These are phyloP conservation scores for Cosmorhoe ocellata DNA, from an alignment of 2,888 invertebrate genomes.

Conservation along the genomic window DNA sequence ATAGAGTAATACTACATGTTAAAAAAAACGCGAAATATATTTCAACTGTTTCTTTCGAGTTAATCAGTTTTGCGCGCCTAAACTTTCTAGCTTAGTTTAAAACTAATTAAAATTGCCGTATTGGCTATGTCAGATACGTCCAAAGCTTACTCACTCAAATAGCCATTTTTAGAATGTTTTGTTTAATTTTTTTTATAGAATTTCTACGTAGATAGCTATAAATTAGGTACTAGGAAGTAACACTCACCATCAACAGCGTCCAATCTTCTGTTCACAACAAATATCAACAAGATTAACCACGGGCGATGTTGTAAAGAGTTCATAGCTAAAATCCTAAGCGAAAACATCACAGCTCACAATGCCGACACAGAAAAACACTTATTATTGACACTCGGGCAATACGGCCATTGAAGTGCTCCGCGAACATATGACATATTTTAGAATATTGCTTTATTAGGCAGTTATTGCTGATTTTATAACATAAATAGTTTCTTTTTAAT, in stretches of 20 bases:
- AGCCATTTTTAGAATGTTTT: too few species aligned
- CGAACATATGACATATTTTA: slow-evolving; percentile 58
- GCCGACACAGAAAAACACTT: slow-evolving; percentile 57
- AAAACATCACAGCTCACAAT: slow-evolving; percentile 60
- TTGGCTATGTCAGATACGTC: too few species aligned
- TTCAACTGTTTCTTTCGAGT: too few species aligned
- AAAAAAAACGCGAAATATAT: too few species aligned
- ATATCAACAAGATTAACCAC: slow-evolving; percentile 61
- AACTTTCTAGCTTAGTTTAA: too few species aligned
- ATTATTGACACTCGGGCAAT: slow-evolving; percentile 58
- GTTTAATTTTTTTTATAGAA: too few species aligned
- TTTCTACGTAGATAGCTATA: too few species aligned
- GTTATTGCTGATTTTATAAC: slow-evolving; percentile 5
- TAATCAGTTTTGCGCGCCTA: too few species aligned
- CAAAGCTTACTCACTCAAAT: too few species aligned
- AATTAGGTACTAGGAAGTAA: slow-evolving; percentile 11
- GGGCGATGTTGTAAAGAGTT: slow-evolving; percentile 58
- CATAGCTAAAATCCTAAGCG: slow-evolving; percentile 60
- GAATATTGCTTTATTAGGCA: slow-evolving; percentile 14
- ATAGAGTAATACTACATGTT: too few species aligned
- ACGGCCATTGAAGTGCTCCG: slow-evolving; percentile 65
- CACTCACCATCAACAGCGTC: slow-evolving; percentile 64
- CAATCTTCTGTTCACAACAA: slow-evolving; percentile 53
- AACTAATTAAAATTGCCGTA: too few species aligned
- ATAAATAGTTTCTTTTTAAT: slow-evolving; percentile 6